Conservation (phyloP, 2,797 vertebrate species). For the Caiman crocodilus region DNA sequence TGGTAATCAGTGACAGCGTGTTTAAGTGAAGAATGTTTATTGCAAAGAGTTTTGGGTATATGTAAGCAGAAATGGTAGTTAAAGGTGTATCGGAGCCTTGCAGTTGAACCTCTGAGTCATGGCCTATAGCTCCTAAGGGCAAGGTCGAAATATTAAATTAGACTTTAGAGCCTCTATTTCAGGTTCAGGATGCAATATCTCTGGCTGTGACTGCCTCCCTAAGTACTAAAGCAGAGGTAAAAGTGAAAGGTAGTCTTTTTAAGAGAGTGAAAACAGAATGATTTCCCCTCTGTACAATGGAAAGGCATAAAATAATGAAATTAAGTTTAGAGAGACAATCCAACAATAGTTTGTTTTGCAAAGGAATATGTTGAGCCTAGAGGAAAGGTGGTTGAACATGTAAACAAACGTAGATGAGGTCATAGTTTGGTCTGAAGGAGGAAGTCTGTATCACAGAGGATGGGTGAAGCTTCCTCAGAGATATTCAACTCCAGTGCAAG, state of each 20-base stretch:
- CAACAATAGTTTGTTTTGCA: background rate
- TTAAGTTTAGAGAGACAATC: background rate
- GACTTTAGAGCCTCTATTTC: background rate
- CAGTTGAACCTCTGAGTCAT: background rate
- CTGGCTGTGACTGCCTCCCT: background rate
- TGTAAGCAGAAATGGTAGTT: background rate
- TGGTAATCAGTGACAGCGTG: background rate
- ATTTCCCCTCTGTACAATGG: background rate
- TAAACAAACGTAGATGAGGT: background rate
- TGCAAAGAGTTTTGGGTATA: background rate
- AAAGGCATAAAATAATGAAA: background rate
- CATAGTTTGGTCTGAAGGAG: background rate
- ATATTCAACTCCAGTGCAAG: accelerated
- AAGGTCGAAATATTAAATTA: background rate
- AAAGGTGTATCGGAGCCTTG: background rate
- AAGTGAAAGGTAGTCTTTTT: background rate
- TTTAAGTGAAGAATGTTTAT: background rate
- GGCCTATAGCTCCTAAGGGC: background rate
- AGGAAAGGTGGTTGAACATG: background rate
- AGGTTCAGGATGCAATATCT: accelerated
- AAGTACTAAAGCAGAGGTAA: background rate
- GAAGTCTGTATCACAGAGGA: background rate
- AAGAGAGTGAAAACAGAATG: background rate
- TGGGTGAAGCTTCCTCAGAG: background rate
- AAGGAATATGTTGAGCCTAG: background rate